Base-by-base conservation (phyloP, 2,113 vertebrate species). In the Hemichromis elongatus region DNA sequence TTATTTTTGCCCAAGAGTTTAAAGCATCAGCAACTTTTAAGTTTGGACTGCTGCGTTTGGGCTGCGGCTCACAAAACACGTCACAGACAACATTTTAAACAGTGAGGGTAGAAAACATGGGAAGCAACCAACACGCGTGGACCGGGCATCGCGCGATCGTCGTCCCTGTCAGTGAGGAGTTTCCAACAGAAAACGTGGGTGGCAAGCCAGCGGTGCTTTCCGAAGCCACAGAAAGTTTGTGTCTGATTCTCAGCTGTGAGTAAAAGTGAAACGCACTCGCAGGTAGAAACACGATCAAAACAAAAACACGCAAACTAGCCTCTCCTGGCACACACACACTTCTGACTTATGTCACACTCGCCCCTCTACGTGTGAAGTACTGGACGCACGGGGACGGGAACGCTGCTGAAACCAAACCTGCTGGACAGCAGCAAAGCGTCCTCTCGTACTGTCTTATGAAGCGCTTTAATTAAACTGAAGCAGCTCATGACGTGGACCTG, bases 1-100 rank as follows among this genome's bases (percentile, higher is more conserved):
- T 7, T 8, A 30, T 30, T 73, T 19, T 30, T 50, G 40, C 68
- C 0, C 24, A 30, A 12, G 42, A 0, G 0, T 4, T 0, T 0
- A 47, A 73, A 50, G 6, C 9, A 30, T 0, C 42, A 1, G 42
- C 14, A 28, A 50, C 9, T 19, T 28, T 50, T 50, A 47, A 30
- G 6, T 19, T 47, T 28, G 28, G 66, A 47, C 3, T 1, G 66
- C 21, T 10, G 0, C 2, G 0, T 45, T 70, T 10, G 2, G 66
- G 1, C 40, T 70, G 30, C n/a, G n/a, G n/a, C n/a, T n/a, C n/a
- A n/a, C n/a, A n/a, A n/a, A n/a, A n/a, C n/a, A n/a, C n/a, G n/a
- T n/a, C n/a, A n/a, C n/a, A n/a, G n/a, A n/a, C n/a, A n/a, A n/a
- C n/a, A n/a, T n/a, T 12, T 63, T 35, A 37, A 45, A 70, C 18